Base-by-base conservation (phyloP, 1,140 invertebrate species). In the Aphelenchoides besseyi region DNA sequence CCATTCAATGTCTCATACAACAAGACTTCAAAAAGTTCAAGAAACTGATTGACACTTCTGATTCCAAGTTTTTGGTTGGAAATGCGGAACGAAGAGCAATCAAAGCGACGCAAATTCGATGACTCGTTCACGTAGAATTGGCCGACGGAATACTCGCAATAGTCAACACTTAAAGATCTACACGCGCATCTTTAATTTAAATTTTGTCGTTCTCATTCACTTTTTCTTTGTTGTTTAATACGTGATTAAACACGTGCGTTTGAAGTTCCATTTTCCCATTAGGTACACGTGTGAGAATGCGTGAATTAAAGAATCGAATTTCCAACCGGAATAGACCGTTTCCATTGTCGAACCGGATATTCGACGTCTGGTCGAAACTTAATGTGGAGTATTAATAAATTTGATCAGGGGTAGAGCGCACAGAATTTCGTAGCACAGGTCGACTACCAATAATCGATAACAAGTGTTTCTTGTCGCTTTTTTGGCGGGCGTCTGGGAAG, bases 21-120 rank as follows among this genome's bases (percentile, higher is more conserved):
- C 41, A 48, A 23, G 41, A 48, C 41, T 48, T 48, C 41, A 48
- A 48, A 23, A 48, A 48, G 41, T 48, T 48, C 41, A 48, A 48
- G 41, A 48, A 48, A 23, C 41, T 48, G 41, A 48, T 48, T 23
- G 41, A 48, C 41, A 48, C 41, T 12, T 16, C 41, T 12, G 23
- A 48, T 23, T 16, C 12, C 41, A 12, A 12, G 41, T 23, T 48
- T 23, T 48, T 23, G 12, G 41, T 23, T 23, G n/a, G n/a, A n/a
- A 12, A 48, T 23, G 41, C 41, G 12, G 41, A 48, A 48, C 41
- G 41, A 23, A 48, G 41, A 23, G 41, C 41, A 23, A 23, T 23
- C 41, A 23, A 16, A 12, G 12, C 41, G 41, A 12, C 12, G 41
- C 23, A 23, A 48, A 48, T 23, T 48, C 41, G 41, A n/a, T n/a